These are phyloP conservation scores for Platysteira castanea DNA, from an alignment of 2,113 vertebrate genomes.

Conservation along the genomic window DNA sequence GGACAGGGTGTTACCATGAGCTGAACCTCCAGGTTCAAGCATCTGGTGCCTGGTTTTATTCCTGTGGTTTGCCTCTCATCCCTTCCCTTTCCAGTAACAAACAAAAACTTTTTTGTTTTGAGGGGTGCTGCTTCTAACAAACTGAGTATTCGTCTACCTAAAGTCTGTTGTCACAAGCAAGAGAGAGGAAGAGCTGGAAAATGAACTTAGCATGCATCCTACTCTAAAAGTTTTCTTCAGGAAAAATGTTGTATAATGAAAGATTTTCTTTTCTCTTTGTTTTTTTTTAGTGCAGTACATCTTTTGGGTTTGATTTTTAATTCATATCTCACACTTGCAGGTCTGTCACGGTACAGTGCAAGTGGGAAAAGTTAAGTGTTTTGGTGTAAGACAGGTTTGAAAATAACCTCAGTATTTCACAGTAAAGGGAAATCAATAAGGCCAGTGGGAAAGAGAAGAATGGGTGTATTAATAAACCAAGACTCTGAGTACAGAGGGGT, in stretches of 20 bases:
- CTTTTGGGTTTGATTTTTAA: not conserved
- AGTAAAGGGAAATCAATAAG: conserved; percentile 39
- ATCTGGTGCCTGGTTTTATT: not conserved
- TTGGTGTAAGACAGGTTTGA: conserved; percentile 9
- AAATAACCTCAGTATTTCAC: conserved; percentile 36
- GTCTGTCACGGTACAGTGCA: not conserved
- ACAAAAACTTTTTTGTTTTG: not conserved
- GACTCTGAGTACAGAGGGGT: not conserved
- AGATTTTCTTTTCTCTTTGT: not conserved
- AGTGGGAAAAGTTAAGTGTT: conserved; percentile 21
- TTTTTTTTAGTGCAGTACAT: not conserved
- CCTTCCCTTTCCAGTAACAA: not conserved
- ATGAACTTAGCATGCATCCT: not conserved
- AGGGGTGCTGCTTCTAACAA: not conserved
- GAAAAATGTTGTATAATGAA: not conserved
- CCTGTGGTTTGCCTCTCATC: not conserved
- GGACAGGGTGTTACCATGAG: not conserved
- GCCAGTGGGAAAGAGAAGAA: not conserved
- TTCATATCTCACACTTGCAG: not conserved
- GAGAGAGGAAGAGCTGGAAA: not conserved
- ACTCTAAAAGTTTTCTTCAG: not conserved
- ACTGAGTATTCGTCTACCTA: not conserved
- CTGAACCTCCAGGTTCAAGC: not conserved
- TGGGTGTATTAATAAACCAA: conserved; percentile 44
- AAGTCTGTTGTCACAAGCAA: not conserved